Conservation (phyloP, 1,140 invertebrate genomes). For the Macrobrachium rosenbergii region DNA sequence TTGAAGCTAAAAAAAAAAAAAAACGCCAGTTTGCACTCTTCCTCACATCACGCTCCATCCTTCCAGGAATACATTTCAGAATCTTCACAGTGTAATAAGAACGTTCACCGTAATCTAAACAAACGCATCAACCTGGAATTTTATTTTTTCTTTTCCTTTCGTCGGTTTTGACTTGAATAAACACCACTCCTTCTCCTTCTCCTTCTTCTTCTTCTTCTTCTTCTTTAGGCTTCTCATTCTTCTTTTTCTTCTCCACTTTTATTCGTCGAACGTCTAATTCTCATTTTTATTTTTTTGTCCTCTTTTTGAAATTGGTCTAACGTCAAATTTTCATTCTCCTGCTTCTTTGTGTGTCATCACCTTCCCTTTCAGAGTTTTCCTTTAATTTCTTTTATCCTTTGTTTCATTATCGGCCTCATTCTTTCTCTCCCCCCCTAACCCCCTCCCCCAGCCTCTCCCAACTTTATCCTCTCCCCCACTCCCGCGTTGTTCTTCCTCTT, state of each 20-base stretch:
- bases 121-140: not conserved
- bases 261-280: too few species aligned
- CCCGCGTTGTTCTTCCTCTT: not conserved
- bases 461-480: not conserved
- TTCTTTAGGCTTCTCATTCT: slow-evolving; percentile 26
- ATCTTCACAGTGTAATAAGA: too few species aligned
- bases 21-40: too few species aligned
- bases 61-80: too few species aligned
- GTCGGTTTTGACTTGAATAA: not conserved
- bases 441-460: not conserved
- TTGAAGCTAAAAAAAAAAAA: too few species aligned
- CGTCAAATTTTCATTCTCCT: not conserved
- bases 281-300: not conserved
- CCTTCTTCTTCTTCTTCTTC: not conserved
- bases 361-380: not conserved
- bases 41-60: too few species aligned
- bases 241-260: not conserved
- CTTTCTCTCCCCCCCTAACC: not conserved
- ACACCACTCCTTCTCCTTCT: not conserved
- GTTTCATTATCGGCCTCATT: not conserved
- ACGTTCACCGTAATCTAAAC: not conserved
- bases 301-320: not conserved
- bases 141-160: not conserved
- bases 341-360: not conserved
- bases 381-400: not conserved